Evolutionary conservation across 2,113 vertebrate genomes (phyloP).

Genomic region (Alosa alosa): DNA sequence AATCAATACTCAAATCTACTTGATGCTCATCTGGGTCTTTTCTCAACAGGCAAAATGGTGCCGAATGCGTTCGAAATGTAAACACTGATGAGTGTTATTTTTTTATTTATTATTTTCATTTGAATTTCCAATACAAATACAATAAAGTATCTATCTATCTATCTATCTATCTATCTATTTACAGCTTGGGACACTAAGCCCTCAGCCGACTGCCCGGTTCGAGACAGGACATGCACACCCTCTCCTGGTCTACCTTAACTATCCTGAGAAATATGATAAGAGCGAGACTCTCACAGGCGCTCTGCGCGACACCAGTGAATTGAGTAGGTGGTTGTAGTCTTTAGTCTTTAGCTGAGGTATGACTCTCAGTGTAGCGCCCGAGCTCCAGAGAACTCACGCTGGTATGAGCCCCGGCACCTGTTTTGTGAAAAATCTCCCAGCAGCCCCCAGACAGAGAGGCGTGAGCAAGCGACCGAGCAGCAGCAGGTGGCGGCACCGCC

Average conservation of each 20-base stretch:
- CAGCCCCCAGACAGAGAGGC: constrained; percentile 65
- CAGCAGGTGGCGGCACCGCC: background rate
- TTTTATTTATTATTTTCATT: background rate
- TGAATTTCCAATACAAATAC: too few relatives aligned
- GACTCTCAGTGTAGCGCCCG: background rate
- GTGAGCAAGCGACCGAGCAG: constrained; percentile 23
- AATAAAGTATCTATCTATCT: too few relatives aligned
- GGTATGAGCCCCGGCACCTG: constrained; percentile 44
- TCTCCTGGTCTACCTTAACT: background rate
- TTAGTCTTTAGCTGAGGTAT: background rate
- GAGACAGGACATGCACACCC: background rate
- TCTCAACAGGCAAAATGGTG: background rate
- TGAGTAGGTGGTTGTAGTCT: background rate
- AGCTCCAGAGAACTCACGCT: background rate
- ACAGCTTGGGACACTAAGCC: background rate
- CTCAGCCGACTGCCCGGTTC: background rate
- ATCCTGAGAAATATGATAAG: background rate
- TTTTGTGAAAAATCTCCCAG: constrained; percentile 65
- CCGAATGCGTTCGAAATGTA: background rate
- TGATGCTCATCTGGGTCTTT: background rate
- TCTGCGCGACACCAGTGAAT: background rate
- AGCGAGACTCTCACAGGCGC: background rate
- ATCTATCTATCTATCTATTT: too few relatives aligned
- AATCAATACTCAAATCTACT: background rate
- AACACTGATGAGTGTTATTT: background rate